phyloP scores from a whole-genome alignment of 1,140 invertebrate species.

The Ceratoteleas bidentatus region DNA sequence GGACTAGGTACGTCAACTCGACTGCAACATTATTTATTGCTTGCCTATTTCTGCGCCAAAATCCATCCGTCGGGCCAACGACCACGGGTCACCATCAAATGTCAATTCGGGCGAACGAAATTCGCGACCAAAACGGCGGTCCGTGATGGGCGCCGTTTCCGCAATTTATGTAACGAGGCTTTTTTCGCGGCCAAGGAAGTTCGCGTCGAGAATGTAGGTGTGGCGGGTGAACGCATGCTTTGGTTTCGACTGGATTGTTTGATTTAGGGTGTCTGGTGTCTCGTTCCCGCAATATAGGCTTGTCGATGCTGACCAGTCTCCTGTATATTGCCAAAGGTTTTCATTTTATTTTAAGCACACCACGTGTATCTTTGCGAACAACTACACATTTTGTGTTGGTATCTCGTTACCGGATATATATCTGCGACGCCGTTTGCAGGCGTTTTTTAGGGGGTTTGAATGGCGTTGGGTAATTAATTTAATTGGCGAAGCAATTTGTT shows the following conservation, averaged over 20 bases:
- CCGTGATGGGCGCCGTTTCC: too few species aligned
- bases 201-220: background rate
- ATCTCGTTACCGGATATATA: slow-evolving; percentile 43
- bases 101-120: background rate
- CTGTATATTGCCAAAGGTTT: slow-evolving; percentile 73
- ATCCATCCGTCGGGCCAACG: background rate
- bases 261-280: slow-evolving; percentile 54
- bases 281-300: slow-evolving; percentile 45
- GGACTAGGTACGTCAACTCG: slow-evolving; percentile 72
- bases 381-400: slow-evolving; percentile 53
- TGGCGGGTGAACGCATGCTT: background rate
- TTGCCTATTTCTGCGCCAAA: background rate
- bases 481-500: too few species aligned
- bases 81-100: background rate
- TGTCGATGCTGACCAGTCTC: slow-evolving; percentile 63
- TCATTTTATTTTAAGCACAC: slow-evolving; percentile 78
- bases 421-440: background rate
- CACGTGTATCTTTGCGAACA: slow-evolving; percentile 75
- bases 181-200: too few species aligned
- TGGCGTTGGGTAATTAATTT: too few species aligned
- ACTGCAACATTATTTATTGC: slow-evolving; percentile 3
- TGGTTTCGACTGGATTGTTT: slow-evolving; percentile 29
- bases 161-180: too few species aligned
- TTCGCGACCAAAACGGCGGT: too few species aligned
- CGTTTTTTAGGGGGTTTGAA: too few species aligned